Evolutionary conservation across 1,140 invertebrate genomes (phyloP).

Genomic region (Leptopilina clavipes): DNA sequence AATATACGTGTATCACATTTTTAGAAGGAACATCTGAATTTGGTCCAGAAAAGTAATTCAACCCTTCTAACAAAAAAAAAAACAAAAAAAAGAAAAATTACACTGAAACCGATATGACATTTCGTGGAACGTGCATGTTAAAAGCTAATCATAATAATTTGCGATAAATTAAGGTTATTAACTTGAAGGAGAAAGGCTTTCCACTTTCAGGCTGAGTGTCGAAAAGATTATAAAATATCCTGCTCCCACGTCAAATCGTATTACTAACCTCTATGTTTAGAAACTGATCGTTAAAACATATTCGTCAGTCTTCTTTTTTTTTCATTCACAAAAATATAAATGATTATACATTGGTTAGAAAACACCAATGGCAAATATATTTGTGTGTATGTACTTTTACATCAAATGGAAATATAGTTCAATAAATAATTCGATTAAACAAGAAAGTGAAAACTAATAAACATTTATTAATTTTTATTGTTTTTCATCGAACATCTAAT

Average conservation of each 20-base stretch:
- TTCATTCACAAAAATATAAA: not conserved
- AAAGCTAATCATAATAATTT: conserved; percentile 24
- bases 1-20: too few species aligned
- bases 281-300: conserved; percentile 7
- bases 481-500: too few species aligned
- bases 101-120: not conserved
- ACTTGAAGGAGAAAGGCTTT: conserved; percentile 32
- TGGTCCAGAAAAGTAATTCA: too few species aligned
- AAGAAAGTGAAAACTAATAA: too few species aligned
- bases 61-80: too few species aligned
- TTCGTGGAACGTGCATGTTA: not conserved
- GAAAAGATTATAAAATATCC: conserved; percentile 28
- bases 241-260: conserved; percentile 30
- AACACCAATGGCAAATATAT: not conserved
- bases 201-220: conserved; percentile 20
- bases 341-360: not conserved
- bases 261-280: conserved; percentile 22
- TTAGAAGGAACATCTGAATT: too few species aligned
- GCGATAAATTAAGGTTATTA: conserved; percentile 24
- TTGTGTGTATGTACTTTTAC: not conserved
- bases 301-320: not conserved
- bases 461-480: too few species aligned
- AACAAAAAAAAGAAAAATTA: too few species aligned
- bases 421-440: too few species aligned
- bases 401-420: too few species aligned